Conservation (phyloP, 1,140 invertebrate species). For the honey bee (Apis mellifera) region Amel_HAv3.1 CM009946.2:6818501-6819000, state of each 20-base stretch:
- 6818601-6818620: no score
- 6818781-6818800: no score
- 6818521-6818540: background rate
- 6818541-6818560: background rate
- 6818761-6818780: no score
- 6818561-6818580: background rate
- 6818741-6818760: no score
- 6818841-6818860: background rate
- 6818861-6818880: constrained; percentile 31
- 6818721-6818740: no score
- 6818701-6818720: no score
- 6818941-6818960: constrained; percentile 45
- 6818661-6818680: no score
- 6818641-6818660: no score
- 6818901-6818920: background rate
- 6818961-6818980: background rate
- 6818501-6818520: background rate
- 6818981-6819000: background rate
- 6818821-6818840: background rate
- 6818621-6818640: background rate
- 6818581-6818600: no score
- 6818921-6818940: constrained; percentile 23
- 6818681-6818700: no score
- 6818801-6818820: background rate
- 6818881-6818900: constrained; percentile 15